Percentiles rank a stretch among this genome's conserved stretches.
These are phyloP conservation scores for Caenorhabditis wallacei DNA, from an alignment of 2,888 invertebrate genomes.

Conservation along the genomic window DNA sequence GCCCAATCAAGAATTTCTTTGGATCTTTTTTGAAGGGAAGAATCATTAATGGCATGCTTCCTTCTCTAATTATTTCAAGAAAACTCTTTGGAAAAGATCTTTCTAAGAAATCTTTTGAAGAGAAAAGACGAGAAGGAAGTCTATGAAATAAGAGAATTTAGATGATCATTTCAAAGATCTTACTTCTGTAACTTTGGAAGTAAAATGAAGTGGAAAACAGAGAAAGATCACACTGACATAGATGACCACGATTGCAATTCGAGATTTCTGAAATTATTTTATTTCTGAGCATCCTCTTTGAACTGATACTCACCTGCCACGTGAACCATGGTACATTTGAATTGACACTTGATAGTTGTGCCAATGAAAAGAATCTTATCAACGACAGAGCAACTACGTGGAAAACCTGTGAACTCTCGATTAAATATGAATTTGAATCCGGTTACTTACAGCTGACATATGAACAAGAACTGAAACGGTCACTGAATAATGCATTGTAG, in stretches of 20 bases:
- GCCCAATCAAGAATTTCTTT: slow-evolving; percentile 46
- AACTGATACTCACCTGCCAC: slow-evolving; percentile 68
- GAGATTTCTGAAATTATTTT: slow-evolving; percentile 72
- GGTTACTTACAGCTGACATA: slow-evolving; percentile 76
- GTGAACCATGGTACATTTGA: slow-evolving; percentile 79
- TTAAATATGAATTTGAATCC: neutral
- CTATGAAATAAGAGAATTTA: slow-evolving; percentile 3
- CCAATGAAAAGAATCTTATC: slow-evolving; percentile 78
- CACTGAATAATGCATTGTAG: slow-evolving; percentile 76
- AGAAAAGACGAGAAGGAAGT: slow-evolving; percentile 14
- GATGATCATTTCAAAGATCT: slow-evolving; percentile 1
- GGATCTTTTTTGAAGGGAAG: neutral
- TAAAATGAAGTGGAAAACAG: slow-evolving; percentile 79
- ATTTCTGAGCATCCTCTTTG: neutral
- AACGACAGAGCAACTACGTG: slow-evolving; percentile 81
- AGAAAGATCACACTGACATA: slow-evolving; percentile 75
- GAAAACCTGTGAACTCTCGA: slow-evolving; percentile 70
- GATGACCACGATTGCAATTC: slow-evolving; percentile 71
- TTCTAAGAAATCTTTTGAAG: neutral
- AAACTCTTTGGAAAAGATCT: neutral
- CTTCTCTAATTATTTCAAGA: slow-evolving; percentile 27
- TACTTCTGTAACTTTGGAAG: slow-evolving; percentile 72
- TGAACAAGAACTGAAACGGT: slow-evolving; percentile 80
- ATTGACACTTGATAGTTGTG: slow-evolving; percentile 71
- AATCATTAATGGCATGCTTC: slow-evolving; percentile 7